A percentile compares a stretch with the other conserved stretches of the same genome.
These are phyloP conservation scores for Semaprochilodus insignis DNA, from an alignment of 2,797 vertebrate species.

Conservation along the genomic window DNA sequence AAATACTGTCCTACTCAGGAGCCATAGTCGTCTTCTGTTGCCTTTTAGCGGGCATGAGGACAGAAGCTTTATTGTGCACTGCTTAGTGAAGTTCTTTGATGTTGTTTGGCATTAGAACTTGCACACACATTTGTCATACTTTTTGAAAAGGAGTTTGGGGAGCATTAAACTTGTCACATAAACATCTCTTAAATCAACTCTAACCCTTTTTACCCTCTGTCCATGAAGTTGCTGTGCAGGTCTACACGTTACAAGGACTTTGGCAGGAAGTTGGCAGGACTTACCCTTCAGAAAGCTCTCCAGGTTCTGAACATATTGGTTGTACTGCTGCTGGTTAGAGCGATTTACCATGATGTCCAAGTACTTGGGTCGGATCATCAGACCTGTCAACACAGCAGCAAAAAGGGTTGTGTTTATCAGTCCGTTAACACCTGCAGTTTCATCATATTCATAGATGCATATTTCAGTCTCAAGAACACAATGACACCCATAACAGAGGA, in stretches of 20 bases:
- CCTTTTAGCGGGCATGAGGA: background rate
- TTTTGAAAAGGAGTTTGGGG: background rate
- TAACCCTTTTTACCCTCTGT: background rate
- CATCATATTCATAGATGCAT: too few species aligned
- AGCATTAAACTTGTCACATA: background rate
- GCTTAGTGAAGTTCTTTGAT: background rate
- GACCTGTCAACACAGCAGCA: constrained; percentile 75
- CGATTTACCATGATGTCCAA: constrained; percentile 84
- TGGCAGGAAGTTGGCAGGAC: constrained; percentile 59
- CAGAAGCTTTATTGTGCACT: background rate
- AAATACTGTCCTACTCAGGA: background rate
- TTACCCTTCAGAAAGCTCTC: constrained; percentile 84
- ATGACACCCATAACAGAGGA: background rate
- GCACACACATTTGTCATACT: too few species aligned
- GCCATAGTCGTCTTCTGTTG: background rate
- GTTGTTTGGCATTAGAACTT: too few species aligned
- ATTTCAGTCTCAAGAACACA: too few species aligned
- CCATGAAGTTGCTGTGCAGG: background rate
- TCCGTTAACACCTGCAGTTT: background rate
- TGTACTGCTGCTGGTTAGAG: constrained; percentile 75
- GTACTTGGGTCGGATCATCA: constrained; percentile 88
- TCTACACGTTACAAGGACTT: constrained; percentile 1
- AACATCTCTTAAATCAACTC: background rate
- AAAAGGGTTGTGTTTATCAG: constrained; percentile 23
- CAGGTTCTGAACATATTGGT: constrained; percentile 78